A percentile compares a stretch with the other conserved stretches of the same genome.
Evolutionary conservation across 2,888 invertebrate species (phyloP).

Genomic region (Fabriciana adippe): DNA sequence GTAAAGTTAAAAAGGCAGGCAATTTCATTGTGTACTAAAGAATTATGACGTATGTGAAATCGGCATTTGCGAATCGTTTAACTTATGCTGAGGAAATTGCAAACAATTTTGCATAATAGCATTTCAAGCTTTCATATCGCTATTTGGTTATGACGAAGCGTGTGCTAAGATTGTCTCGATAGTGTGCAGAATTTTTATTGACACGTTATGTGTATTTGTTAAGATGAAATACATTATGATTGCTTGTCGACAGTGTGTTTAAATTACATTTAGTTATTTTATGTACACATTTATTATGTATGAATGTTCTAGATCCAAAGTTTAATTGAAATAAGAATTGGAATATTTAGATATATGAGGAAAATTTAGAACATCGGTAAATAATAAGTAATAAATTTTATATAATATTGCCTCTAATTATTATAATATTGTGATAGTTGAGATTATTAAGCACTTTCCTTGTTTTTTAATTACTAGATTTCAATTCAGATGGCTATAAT

Average conservation of each 20-base stretch:
- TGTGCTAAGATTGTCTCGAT: slow-evolving; percentile 39
- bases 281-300: background rate
- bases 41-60: slow-evolving; percentile 81
- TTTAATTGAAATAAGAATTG: too few species aligned
- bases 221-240: background rate
- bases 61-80: slow-evolving; percentile 79
- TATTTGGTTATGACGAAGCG: slow-evolving; percentile 51
- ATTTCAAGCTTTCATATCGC: slow-evolving; percentile 56
- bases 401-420: too few species aligned
- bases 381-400: too few species aligned
- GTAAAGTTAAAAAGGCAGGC: slow-evolving; percentile 72
- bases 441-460: too few species aligned
- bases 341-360: too few species aligned
- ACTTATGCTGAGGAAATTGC: slow-evolving; percentile 75
- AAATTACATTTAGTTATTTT: background rate
- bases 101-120: slow-evolving; percentile 76
- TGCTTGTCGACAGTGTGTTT: background rate
- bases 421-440: too few species aligned
- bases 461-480: too few species aligned
- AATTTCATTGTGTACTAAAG: slow-evolving; percentile 78
- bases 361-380: too few species aligned
- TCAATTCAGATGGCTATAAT: too few species aligned
- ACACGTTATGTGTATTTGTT: slow-evolving; percentile 23
- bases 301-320: too few species aligned
- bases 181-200: slow-evolving; percentile 30